Base-by-base conservation (phyloP, 2,888 invertebrate genomes). In the Caenorhabditis angaria region DNA sequence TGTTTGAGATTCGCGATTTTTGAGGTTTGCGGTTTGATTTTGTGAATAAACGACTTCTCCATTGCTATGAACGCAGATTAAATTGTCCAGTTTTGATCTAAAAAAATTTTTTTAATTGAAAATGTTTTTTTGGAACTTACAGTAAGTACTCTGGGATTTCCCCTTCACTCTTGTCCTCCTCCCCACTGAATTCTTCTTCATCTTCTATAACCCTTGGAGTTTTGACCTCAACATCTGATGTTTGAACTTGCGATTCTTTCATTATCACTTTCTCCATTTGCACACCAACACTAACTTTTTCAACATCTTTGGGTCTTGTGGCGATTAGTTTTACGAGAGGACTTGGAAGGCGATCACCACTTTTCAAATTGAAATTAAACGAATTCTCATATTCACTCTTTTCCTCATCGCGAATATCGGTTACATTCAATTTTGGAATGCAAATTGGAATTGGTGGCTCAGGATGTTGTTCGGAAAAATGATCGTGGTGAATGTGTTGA, bases 241-340 rank as follows among this genome's bases (percentile, higher is more conserved):
- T 70, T 24, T 65, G 70, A 25, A 62, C 60, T 28, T 58, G 54
- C 10, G 57, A 57, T n/a, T 70, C 70, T n/a, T n/a, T 61, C 3
- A 18, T 41, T 6, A 41, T 2, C 3, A 41, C 18, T 14, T 12
- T 12, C 18, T 41, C 41, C 3, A 41, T 18, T 14, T 41, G 41
- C 41, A 41, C 41, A 18, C 8, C 41, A 14, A 41, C 41, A 18
- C 18, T 41, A 12, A 41, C 41, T 18, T 61, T 70, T 35, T 57
- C 51, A 18, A 70, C 41, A 18, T 35, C 51, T 25, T 64, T 18
- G 2, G 70, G 58, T 62, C 61, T 57, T 10, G 70, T 61, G 0
- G 18, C 20, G 25, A 70, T 70, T 14, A 41, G 3, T 14, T 41
- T 41, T 41, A 14, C 10, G 50, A 4, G 56, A 20, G 27, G 35